Percentiles rank a stretch among this genome's conserved stretches.
These are phyloP conservation scores for Ceyx melanurus DNA, from an alignment of 2,113 vertebrate species.

Conservation along the genomic window DNA sequence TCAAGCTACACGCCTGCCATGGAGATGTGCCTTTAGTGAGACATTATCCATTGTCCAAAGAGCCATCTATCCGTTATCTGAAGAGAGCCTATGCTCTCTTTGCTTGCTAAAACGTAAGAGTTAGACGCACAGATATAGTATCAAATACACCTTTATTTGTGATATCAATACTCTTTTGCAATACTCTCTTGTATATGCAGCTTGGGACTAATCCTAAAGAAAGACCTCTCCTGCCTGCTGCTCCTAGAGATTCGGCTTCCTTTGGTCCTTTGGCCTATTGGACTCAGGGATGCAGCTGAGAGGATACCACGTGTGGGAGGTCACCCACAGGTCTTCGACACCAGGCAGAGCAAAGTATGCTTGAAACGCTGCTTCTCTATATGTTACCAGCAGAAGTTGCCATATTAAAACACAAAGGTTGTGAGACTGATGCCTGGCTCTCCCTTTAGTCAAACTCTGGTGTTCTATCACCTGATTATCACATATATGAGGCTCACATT, in stretches of 20 bases:
- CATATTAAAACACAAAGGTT: not conserved
- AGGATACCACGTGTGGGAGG: accelerated
- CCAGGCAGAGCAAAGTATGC: not conserved
- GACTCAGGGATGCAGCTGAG: not conserved
- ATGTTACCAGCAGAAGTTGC: not conserved
- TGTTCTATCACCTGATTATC: not conserved
- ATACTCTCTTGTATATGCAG: not conserved
- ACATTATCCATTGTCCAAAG: not conserved
- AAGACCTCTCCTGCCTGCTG: not conserved
- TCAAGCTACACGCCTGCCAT: accelerated
- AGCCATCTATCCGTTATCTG: no score
- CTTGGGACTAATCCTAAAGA: not conserved
- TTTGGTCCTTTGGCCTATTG: not conserved
- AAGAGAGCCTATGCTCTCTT: not conserved
- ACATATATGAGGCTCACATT: not conserved
- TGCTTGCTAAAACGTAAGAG: not conserved
- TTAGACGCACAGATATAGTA: not conserved
- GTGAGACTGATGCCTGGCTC: not conserved
- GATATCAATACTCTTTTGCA: not conserved
- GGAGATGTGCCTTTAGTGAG: not conserved
- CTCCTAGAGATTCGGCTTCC: not conserved
- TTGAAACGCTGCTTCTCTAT: not conserved
- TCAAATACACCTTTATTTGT: not conserved
- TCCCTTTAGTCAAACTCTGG: not conserved
- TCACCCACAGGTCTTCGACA: not conserved